Conservation (phyloP, 2,797 vertebrate genomes). For the Parauchenoglanis punctatus region DNA sequence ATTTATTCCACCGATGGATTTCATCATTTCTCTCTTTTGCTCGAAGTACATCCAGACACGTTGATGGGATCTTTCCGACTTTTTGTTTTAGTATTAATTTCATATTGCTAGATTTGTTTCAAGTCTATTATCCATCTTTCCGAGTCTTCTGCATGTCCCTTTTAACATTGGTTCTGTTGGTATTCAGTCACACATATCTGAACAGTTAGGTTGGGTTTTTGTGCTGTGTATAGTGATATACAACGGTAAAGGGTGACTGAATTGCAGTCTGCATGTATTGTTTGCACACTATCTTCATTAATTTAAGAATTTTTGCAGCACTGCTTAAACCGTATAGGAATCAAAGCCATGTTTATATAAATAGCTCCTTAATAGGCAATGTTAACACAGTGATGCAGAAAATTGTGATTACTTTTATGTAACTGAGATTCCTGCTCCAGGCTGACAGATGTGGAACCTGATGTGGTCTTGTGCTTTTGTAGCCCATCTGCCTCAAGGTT, state of each 20-base stretch:
- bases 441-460: not conserved
- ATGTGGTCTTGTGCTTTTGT: not conserved
- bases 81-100: not conserved
- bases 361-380: not conserved
- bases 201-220: not conserved
- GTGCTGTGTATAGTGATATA: not conserved
- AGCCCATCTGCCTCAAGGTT: not conserved
- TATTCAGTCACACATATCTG: conserved; percentile 15
- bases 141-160: not conserved
- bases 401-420: not conserved
- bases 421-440: not conserved
- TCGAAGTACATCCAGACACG: not conserved
- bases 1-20: conserved; percentile 60
- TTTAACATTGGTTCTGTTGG: not conserved
- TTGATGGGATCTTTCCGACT: not conserved
- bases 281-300: not conserved
- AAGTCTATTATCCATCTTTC: not conserved
- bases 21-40: not conserved
- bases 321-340: conserved; percentile 8
- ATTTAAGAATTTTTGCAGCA: not conserved
- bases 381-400: not conserved
- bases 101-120: not conserved
- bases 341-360: not conserved
- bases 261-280: not conserved
- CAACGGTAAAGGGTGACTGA: conserved; percentile 17